These are phyloP conservation scores for Acanthis flammea DNA, from an alignment of 2,797 vertebrate genomes.

Conservation along the genomic window DNA sequence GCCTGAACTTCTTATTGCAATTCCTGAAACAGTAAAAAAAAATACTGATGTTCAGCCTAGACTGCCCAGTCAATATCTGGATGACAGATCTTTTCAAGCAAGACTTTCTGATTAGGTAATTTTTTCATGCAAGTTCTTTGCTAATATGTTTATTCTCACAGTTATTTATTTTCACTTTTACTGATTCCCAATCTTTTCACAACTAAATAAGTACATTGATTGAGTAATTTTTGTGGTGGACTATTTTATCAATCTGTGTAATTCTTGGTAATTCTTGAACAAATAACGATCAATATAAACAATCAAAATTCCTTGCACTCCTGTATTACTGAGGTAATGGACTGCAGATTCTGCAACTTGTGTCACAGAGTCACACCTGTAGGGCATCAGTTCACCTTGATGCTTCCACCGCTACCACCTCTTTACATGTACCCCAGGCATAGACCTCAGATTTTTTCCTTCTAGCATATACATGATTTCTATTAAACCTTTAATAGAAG, in stretches of 20 bases:
- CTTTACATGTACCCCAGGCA: not conserved
- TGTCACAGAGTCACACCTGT: fast-evolving
- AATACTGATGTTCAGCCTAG: not conserved
- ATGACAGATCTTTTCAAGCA: not conserved
- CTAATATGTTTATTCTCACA: not conserved
- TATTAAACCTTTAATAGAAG: not conserved
- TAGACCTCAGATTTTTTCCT: not conserved
- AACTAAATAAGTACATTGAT: not conserved
- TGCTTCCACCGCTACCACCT: not conserved
- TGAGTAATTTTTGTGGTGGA: not conserved
- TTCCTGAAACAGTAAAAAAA: not conserved
- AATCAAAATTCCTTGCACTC: not conserved
- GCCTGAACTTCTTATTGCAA: not conserved
- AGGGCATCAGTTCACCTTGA: not conserved
- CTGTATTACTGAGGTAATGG: not conserved
- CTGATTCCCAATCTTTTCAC: not conserved
- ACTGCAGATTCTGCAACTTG: not conserved
- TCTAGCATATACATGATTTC: not conserved
- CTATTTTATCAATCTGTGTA: not conserved
- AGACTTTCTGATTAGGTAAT: not conserved
- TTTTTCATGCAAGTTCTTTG: not conserved
- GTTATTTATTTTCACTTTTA: not conserved
- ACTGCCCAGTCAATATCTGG: not conserved
- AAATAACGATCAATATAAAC: not conserved
- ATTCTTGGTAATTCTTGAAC: not conserved